phyloP scores from a whole-genome alignment of 2,797 vertebrate species.

The Etheostoma perlongum region DNA sequence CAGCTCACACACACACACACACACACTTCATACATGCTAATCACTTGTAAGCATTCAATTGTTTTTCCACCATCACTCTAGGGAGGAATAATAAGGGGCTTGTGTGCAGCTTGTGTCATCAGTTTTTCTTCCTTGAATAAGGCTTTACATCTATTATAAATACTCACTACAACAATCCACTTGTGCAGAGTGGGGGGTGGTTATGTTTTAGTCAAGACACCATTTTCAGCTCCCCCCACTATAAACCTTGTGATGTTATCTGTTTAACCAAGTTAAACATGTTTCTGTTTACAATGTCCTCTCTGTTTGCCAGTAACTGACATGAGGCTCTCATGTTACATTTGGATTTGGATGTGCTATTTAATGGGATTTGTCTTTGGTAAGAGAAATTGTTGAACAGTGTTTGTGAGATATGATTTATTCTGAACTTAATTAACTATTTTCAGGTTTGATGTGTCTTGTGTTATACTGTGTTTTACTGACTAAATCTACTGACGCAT shows the following conservation, averaged over 20 bases:
- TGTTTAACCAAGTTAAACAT: not conserved
- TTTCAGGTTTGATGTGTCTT: not conserved
- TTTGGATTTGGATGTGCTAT: not conserved
- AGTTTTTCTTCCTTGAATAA: slow-evolving; percentile 29
- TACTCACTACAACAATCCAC: slow-evolving; percentile 20
- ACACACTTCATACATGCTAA: not conserved
- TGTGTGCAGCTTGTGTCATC: slow-evolving; percentile 37
- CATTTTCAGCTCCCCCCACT: too few species aligned
- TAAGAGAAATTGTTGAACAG: slow-evolving; percentile 3
- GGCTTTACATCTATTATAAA: slow-evolving; percentile 50
- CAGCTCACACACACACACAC: not conserved
- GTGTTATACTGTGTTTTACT: slow-evolving; percentile 10
- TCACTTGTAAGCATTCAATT: not conserved
- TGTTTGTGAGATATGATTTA: not conserved
- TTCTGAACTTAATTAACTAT: not conserved
- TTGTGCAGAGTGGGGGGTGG: slow-evolving; percentile 3
- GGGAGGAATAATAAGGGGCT: slow-evolving; percentile 44
- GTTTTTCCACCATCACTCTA: slow-evolving; percentile 47
- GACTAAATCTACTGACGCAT: not conserved
- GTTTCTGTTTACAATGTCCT: slow-evolving; percentile 1
- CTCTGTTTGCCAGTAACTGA: slow-evolving; percentile 12
- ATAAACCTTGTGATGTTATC: not conserved
- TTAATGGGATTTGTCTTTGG: not conserved
- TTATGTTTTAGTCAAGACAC: not conserved
- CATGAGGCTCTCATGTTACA: not conserved